Conservation (phyloP, 2,797 vertebrate species). For the Oophaga sylvatica region DNA sequence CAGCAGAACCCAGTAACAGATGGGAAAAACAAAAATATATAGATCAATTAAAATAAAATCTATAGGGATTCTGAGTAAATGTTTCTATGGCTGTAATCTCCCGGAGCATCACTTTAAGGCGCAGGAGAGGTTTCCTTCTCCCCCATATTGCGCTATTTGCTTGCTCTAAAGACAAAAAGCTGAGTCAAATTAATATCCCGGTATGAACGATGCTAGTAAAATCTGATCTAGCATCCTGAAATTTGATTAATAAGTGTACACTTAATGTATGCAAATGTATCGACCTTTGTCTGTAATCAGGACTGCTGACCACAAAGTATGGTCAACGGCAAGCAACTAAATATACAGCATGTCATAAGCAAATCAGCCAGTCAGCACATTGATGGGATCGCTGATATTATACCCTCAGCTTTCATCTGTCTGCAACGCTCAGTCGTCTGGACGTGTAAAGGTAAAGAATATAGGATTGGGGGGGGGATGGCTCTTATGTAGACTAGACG, state of each 20-base stretch:
- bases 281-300: conserved; percentile 43
- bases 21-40: background rate
- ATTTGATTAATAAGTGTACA: conserved; percentile 43
- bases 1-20: background rate
- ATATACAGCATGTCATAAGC: conserved; percentile 22
- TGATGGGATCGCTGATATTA: background rate
- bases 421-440: background rate
- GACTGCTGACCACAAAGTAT: conserved; percentile 41
- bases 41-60: background rate
- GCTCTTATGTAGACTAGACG: too few relatives aligned
- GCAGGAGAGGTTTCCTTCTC: background rate
- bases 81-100: background rate
- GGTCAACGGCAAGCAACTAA: conserved; percentile 5
- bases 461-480: background rate
- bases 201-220: conserved; percentile 11
- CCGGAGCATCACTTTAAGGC: background rate
- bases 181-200: conserved; percentile 9
- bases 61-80: too few relatives aligned
- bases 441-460: background rate
- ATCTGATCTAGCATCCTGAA: background rate
- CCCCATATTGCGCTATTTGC: background rate
- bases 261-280: conserved; percentile 47
- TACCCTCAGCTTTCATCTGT: background rate
- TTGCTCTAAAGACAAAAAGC: conserved; percentile 10
- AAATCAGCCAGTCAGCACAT: conserved; percentile 27